Percentiles rank a stretch among this genome's conserved stretches.
Conservation (phyloP, 1,140 invertebrate species). For the Atta texana region DNA sequence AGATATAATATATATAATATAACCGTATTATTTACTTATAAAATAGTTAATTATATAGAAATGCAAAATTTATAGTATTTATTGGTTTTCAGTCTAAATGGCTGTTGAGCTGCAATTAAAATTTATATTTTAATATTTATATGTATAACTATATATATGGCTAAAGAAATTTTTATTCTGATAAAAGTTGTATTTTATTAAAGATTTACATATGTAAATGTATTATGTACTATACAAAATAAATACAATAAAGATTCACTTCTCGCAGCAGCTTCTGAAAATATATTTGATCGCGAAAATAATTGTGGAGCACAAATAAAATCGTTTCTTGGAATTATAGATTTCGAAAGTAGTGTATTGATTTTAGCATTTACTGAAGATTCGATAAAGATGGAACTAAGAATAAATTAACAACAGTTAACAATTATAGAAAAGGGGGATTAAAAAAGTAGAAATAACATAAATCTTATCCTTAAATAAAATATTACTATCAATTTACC, state of each 20-base stretch:
- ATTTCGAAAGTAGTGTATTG: not conserved
- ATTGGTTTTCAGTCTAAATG: no score
- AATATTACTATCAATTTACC: constrained; percentile 1
- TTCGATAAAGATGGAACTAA: not conserved
- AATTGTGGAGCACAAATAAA: not conserved
- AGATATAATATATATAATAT: no score
- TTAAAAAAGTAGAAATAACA: not conserved
- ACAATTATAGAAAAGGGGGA: not conserved
- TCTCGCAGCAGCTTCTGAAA: not conserved
- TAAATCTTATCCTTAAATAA: not conserved
- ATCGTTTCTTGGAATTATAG: not conserved
- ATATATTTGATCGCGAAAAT: not conserved
- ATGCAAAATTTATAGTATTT: no score
- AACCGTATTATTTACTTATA: no score
- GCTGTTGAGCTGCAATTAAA: not conserved
- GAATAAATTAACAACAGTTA: not conserved
- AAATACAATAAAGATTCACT: not conserved
- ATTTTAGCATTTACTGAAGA: not conserved
- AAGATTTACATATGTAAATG: not conserved
- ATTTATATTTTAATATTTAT: constrained; percentile 3
- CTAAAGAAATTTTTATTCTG: not conserved
- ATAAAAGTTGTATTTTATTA: not conserved
- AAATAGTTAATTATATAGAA: no score
- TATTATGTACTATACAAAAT: no score
- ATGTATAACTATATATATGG: not conserved